Evolutionary conservation across 2,888 invertebrate species (phyloP).

Genomic region (Chymomyza amoena): DNA sequence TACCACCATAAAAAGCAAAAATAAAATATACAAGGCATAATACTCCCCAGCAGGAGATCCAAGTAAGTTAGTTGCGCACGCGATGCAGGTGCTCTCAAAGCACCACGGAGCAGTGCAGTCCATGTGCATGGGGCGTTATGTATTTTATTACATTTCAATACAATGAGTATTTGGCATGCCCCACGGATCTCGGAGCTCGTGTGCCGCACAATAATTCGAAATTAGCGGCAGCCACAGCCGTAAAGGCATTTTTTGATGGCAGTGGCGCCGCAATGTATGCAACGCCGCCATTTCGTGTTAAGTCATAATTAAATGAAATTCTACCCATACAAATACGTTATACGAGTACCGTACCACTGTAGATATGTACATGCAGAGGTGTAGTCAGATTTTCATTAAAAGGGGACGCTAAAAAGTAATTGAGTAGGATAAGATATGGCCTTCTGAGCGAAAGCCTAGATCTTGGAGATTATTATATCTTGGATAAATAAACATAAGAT

Average conservation of each 20-base stretch:
- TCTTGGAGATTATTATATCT: too few species aligned
- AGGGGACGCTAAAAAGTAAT: too few species aligned
- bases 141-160: constrained; percentile 61
- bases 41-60: not conserved
- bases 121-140: not conserved
- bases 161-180: constrained; percentile 48
- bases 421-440: too few species aligned
- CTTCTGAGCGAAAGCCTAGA: too few species aligned
- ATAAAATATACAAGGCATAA: not conserved
- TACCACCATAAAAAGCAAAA: constrained; percentile 54
- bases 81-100: constrained; percentile 49
- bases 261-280: constrained; percentile 58
- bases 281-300: constrained; percentile 64
- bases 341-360: too few species aligned
- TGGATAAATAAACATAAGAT: too few species aligned
- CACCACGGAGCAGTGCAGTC: not conserved
- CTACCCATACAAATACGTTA: constrained; percentile 19
- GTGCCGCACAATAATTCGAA: not conserved
- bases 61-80: constrained; percentile 58
- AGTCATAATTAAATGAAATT: constrained; percentile 66
- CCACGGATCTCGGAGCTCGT: constrained; percentile 8
- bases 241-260: not conserved
- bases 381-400: too few species aligned
- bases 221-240: not conserved
- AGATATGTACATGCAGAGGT: too few species aligned